Base-by-base conservation (phyloP, 2,113 vertebrate species). In the Callithrix jacchus region DNA sequence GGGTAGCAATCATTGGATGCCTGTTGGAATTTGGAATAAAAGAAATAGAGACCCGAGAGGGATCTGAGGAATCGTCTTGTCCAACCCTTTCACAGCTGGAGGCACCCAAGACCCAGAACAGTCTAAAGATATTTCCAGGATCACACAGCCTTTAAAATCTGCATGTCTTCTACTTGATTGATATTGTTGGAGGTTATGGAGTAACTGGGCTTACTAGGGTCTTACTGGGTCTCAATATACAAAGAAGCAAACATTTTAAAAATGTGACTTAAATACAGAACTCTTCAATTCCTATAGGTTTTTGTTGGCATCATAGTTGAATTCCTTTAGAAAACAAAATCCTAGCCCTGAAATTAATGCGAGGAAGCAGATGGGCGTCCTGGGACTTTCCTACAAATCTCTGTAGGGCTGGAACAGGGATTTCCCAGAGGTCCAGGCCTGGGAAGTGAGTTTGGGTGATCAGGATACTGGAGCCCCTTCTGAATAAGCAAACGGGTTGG, bases 241-340 rank as follows among this genome's bases (percentile, higher is more conserved):
- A 87, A 61, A 76, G 77, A 92, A 74, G 45, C 58, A 91, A 91
- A 91, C 79, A 42, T 86, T 94, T 93, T 21, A 12, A 83, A 80
- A 90, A 64, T 6, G 71, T 74, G 83, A 93, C 80, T 96, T 96
- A 86, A 94, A 89, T 84, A 40, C 87, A 83, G 86, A 16, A 20
- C 80, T 68, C 25, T 73, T 76, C 74, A 58, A 40, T 77, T 87
- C 61, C 92, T 96, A 73, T 84, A 87, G 92, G 84, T 89, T 97
- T 95, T 83, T 94, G 87, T 97, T 97, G 95, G 89, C 97, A 95
- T 54, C 37, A 11, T 42, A 13, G 61, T 77, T 94, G 91, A 93
- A 97, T 97, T 97, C 96, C 93, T 97, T 96, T 96, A 94, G 84
- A 93, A 97, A 95, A 93, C 68, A 94, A 92, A 97, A 91, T 93